Base-by-base conservation (phyloP, 2,113 vertebrate species). In the Anser cygnoides region DNA sequence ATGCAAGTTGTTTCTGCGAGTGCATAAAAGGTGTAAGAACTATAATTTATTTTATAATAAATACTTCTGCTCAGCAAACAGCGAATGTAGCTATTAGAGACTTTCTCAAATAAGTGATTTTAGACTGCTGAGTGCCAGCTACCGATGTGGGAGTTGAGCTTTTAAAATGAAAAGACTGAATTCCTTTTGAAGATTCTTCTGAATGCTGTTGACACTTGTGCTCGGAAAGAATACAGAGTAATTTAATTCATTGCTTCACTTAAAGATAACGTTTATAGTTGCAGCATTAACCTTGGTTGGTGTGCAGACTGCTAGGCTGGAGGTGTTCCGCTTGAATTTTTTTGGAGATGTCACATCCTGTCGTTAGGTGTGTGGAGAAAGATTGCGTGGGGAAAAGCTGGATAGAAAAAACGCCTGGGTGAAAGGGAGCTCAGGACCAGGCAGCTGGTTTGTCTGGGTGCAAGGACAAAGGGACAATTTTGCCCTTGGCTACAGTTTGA, bases 21-120 rank as follows among this genome's bases (percentile, higher is more conserved):
- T 91, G 95, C 87, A 10, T 95, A 92, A 95, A 97, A 96, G 95
- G 96, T 95, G 96, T 96, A 89, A 95, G 97, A 92, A 90, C 63
- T 87, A 72, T 92, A 87, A 91, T 93, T 97, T 95, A 93, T 97
- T 98, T 97, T 90, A 92, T 92, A 97, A 96, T 96, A 96, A 97
- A 96, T 95, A 89, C 89, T 96, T 95, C 73, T 95, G 92, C 96
- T 96, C 90, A 96, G 93, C 90, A 97, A 96, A 97, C 95, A 97
- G 58, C 67, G 82, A 70, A 59, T 73, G 79, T 46, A 17, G 76
- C 90, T 97, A 70, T 97, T 97, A 95, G 28, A 70, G 94, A 96
- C 96, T 97, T 95, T 50, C 73, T 95, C 71, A 97, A 97, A 92
- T 87, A 96, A 96, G 91, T 95, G 92, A 96, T 95, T 97, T 96